These are phyloP conservation scores for Drosophila mercatorum DNA, from an alignment of 2,888 invertebrate species.

Conservation along the genomic window DNA sequence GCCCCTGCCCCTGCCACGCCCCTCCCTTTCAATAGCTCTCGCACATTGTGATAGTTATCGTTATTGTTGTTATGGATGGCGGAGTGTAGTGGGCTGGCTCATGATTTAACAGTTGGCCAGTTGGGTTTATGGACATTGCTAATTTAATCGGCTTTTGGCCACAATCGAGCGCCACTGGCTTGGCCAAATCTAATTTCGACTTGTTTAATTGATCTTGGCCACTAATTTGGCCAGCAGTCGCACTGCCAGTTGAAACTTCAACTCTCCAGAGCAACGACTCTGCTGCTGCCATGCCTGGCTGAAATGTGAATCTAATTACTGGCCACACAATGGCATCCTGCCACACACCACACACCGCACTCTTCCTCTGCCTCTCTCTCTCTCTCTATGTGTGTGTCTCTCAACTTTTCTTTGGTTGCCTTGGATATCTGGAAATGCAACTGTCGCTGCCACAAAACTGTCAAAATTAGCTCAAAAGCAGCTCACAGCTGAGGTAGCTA, in stretches of 20 bases:
- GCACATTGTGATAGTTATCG: slow-evolving; percentile 50
- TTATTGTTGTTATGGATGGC: slow-evolving; percentile 68
- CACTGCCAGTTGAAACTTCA: slow-evolving; percentile 56
- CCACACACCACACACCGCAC: slow-evolving; percentile 23
- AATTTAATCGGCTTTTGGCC: slow-evolving; percentile 73
- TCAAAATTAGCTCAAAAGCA: slow-evolving; percentile 68
- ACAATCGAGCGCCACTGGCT: slow-evolving; percentile 15
- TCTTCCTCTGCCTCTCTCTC: neutral
- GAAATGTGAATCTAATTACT: slow-evolving; percentile 73
- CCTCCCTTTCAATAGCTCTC: neutral
- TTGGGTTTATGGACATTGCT: slow-evolving; percentile 76
- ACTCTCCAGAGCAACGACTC: slow-evolving; percentile 37
- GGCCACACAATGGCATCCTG: slow-evolving; percentile 53
- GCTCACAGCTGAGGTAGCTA: slow-evolving; percentile 37
- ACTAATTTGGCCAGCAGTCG: slow-evolving; percentile 54
- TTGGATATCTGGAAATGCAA: slow-evolving; percentile 64
- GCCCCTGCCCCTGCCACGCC: neutral
- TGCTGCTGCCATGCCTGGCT: slow-evolving; percentile 8
- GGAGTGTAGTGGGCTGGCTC: slow-evolving; percentile 42
- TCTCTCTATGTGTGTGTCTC: neutral
- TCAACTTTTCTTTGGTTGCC: slow-evolving; percentile 69
- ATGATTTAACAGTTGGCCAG: slow-evolving; percentile 69
- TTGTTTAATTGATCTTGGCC: slow-evolving; percentile 60
- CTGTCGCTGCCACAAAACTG: slow-evolving; percentile 60
- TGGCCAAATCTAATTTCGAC: slow-evolving; percentile 47